Evolutionary conservation across 64 coral and sea anemone genomes (phyloP), one percentile per base, ranked within the genome.

Genomic region (Anthopleura sola): DNA sequence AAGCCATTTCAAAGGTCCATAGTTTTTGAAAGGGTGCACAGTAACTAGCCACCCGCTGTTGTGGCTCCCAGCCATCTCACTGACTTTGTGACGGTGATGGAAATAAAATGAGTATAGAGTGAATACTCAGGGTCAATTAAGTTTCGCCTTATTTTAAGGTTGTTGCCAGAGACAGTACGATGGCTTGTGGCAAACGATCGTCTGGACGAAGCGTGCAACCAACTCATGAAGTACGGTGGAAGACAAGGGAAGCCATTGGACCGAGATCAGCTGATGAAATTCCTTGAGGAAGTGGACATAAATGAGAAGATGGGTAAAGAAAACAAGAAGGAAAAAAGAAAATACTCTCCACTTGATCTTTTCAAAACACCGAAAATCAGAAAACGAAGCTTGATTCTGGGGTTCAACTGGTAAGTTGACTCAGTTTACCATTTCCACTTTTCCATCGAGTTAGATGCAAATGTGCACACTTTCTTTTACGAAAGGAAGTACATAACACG

Each of bases 91-190:
- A n/a, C n/a, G n/a, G n/a, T n/a, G n/a, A n/a, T n/a, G n/a, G n/a
- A n/a, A n/a, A n/a, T n/a, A n/a, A n/a, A n/a, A n/a, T n/a, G n/a
- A n/a, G n/a, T n/a, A n/a, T n/a, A n/a, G n/a, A n/a, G n/a, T n/a
- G n/a, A n/a, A n/a, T n/a, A n/a, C n/a, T n/a, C n/a, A n/a, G n/a
- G n/a, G n/a, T n/a, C n/a, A n/a, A 44, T 44, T 6, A 44, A 6
- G 40, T 44, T 44, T 44, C 0, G 40, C 40, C 40, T 44, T 8
- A 8, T 44, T 44, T 29, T 83, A 53, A 86, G 89, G 9, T 3
- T 85, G 1, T 66, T 91, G 29, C 83, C 89, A 5, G 83, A 91
- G 33, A 85, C 89, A 31, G 68, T 83, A 15, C 83, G 89, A n/a
- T 90, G 89, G 89, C 58, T 90, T 19, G 75, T 76, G 7, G 75